Base-by-base conservation (phyloP, 2,113 vertebrate species). In the Myxocyprinus asiaticus region DNA sequence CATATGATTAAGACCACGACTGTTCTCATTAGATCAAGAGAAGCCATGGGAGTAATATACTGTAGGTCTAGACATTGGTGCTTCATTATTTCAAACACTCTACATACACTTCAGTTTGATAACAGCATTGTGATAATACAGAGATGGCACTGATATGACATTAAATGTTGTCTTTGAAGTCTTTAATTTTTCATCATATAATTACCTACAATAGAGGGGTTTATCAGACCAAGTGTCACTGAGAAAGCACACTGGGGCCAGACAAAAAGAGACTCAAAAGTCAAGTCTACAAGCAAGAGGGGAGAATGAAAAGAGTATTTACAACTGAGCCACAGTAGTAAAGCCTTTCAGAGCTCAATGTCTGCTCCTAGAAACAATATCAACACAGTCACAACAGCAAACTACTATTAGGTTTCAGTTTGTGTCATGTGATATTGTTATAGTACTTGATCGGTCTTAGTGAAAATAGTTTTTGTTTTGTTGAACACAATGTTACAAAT, bases 361-460 rank as follows among this genome's bases (percentile, higher is more conserved):
- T 88, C 64, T 83, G 82, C 77, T 83, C 78, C 85, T 56, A 83
- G 86, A 85, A 87, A 82, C 83, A 83, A 88, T 89, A 85, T 87
- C 72, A 68, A 67, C 81, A 84, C 85, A 70, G 78, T 66, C 64
- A 81, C 85, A 82, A 83, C 82, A 83, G 84, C 84, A 82, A 76
- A 81, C 71, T 33, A 83, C 79, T 86, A 86, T 91, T 63, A 63
- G 14, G 83, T 91, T 92, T 85, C 90, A 84, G 85, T 71, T 72
- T 76, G 82, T 85, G 84, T 83, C 83, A 86, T 50, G 65, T 79
- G 85, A 85, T 83, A 68, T 84, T 88, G 90, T 89, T 88, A 92
- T 85, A 59, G 83, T 87, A 90, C 85, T 88, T 86, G 87, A 86
- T 87, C 87, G 84, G 89, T 88, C 85, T 64, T 8, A 15, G 22